phyloP scores from a whole-genome alignment of 2,888 invertebrate species.

The Teinopalpus imperialis region DNA sequence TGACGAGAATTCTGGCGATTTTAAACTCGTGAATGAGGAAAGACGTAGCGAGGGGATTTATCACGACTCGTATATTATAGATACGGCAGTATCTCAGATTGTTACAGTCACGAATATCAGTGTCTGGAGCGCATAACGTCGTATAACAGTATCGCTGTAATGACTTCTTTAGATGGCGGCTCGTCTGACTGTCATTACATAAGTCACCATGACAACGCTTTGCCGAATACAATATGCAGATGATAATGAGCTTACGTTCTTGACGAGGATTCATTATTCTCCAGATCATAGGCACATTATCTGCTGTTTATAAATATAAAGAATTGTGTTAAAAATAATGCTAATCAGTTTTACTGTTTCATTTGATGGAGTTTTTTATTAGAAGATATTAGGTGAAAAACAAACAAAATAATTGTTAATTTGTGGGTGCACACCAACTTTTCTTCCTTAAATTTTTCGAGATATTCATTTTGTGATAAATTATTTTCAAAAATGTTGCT shows the following conservation, averaged over 20 bases:
- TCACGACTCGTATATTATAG: slow-evolving; percentile 72
- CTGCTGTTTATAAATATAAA: no score
- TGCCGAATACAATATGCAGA: slow-evolving; percentile 56
- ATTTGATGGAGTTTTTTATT: no score
- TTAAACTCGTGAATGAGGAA: slow-evolving; percentile 47
- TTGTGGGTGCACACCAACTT: no score
- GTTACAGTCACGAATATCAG: slow-evolving; percentile 55
- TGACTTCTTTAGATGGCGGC: slow-evolving; percentile 64
- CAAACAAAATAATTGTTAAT: no score
- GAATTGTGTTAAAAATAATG: no score
- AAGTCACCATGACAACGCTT: slow-evolving; percentile 62
- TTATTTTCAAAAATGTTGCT: no score
- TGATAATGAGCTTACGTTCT: slow-evolving; percentile 53
- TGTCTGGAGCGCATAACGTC: slow-evolving; percentile 64
- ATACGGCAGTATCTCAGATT: slow-evolving; percentile 74
- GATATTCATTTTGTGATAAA: no score
- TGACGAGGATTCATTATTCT: slow-evolving; percentile 23
- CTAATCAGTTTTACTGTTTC: no score
- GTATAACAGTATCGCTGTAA: slow-evolving; percentile 65
- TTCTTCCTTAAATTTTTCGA: no score
- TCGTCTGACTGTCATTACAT: slow-evolving; percentile 59
- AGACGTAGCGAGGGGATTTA: slow-evolving; percentile 61
- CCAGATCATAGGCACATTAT: slow-evolving; percentile 4
- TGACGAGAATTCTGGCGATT: slow-evolving; percentile 51
- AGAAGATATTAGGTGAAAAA: no score